phyloP scores from a whole-genome alignment of 2,888 invertebrate species.

The Lepidocyrtinus sp. region DNA sequence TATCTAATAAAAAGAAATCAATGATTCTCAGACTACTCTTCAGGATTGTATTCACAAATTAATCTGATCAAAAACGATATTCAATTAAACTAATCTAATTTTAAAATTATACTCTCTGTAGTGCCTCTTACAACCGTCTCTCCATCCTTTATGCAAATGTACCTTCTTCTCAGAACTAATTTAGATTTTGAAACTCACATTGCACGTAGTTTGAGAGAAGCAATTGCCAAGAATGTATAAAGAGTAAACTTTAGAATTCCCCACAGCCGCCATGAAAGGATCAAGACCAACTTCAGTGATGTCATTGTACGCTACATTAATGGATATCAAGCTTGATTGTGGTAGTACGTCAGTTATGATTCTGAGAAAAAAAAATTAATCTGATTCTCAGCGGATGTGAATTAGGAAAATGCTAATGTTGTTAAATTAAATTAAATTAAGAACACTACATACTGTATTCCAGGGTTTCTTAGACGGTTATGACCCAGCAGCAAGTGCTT shows the following conservation, averaged over 20 bases:
- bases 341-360: constrained; percentile 50
- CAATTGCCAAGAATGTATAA: constrained; percentile 67
- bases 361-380: constrained; percentile 25
- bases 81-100: too few relatives aligned
- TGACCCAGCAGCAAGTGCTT: constrained; percentile 66
- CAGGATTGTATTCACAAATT: too few relatives aligned
- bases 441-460: constrained; percentile 63
- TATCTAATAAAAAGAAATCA: too few relatives aligned
- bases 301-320: constrained; percentile 67
- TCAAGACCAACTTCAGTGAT: constrained; percentile 57
- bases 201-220: constrained; percentile 57
- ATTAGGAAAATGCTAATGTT: neutral
- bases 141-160: too few relatives aligned
- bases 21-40: too few relatives aligned
- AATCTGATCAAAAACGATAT: too few relatives aligned
- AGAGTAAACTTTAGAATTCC: constrained; percentile 52
- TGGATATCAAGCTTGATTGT: constrained; percentile 52
- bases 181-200: constrained; percentile 36
- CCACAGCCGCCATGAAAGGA: constrained; percentile 54
- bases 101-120: neutral
- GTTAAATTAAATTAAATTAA: constrained; percentile 19
- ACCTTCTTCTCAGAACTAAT: neutral
- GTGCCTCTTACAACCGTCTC: neutral
- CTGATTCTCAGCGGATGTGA: neutral
- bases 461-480: constrained; percentile 66